Evolutionary conservation across 2,888 invertebrate species (phyloP).

Genomic region (Cordilura impudica): DNA sequence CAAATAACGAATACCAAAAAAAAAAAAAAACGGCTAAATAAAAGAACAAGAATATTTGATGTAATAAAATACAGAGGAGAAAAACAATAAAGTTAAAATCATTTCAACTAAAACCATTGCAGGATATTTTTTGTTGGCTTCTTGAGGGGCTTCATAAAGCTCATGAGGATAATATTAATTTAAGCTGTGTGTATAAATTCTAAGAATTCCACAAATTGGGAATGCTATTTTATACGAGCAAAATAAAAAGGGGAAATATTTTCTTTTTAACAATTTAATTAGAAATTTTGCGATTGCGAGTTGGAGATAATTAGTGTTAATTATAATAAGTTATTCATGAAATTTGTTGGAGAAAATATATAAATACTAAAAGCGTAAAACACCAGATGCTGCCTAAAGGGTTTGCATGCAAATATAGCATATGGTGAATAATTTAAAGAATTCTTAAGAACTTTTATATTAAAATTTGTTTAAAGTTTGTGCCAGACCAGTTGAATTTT

Average conservation of each 20-base stretch:
- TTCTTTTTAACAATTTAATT: conserved; percentile 20
- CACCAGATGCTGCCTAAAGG: conserved; percentile 10
- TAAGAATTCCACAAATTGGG: conserved; percentile 17
- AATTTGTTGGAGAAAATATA: not conserved
- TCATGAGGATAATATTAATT: conserved; percentile 11
- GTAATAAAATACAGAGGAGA: conserved; percentile 27
- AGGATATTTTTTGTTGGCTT: not conserved
- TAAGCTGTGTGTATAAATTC: not conserved
- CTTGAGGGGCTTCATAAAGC: conserved; percentile 6
- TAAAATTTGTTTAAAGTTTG: not conserved
- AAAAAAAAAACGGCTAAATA: conserved; percentile 12
- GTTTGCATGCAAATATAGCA: conserved; percentile 4
- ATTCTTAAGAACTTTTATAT: not conserved
- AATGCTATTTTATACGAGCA: not conserved
- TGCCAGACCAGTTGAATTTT: not conserved
- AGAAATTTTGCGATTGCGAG: conserved; percentile 22
- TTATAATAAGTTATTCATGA: conserved; percentile 9
- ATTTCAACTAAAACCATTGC: not conserved
- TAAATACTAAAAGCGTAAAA: not conserved
- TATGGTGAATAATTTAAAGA: conserved; percentile 33
- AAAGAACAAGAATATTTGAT: conserved; percentile 17
- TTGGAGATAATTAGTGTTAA: conserved; percentile 44
- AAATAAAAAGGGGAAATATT: not conserved
- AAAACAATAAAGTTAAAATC: not conserved
- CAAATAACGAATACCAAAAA: no score